Base-by-base conservation (phyloP, 2,888 invertebrate species). In the Mylabris sibirica region DNA sequence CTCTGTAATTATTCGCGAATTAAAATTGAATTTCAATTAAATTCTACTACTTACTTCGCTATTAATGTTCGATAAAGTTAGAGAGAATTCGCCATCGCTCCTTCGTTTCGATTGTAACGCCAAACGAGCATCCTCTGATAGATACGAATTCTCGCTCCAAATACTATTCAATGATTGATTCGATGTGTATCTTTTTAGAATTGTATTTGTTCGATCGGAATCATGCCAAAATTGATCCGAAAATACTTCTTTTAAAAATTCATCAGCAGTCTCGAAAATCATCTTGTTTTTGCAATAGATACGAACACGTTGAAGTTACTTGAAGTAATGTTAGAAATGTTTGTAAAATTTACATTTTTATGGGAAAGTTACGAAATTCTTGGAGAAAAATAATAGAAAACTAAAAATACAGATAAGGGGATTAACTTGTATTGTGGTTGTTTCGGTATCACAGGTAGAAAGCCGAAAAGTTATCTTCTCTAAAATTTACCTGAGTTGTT, bases 91-190 rank as follows among this genome's bases (percentile, higher is more conserved):
- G 1, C 12, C 22, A 20, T 22, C 12, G 12, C 22, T 22, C 11
- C 9, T 22, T 11, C 20, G 8, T 8, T 22, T 53, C 14, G 14
- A 24, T 6, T 26, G 12, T 22, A 57, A 26, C 2, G 57, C 57
- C n/a, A 26, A 1, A 14, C 57, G 57, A 0, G 57, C 57, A 26
- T 57, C 22, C 1, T 57, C 57, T 12, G 57, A 26, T 57, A 57
- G 14, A 57, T 26, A 57, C 14, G 57, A 57, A n/a, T 57, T 57
- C 26, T 26, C 24, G 6, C 57, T 57, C 57, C 57, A 57, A 2
- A 57, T 57, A 57, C 57, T 57, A 14, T 24, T 26, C 24, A 57
- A 57, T 26, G 57, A 57, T 57, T 57, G 57, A n/a, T 26, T 57
- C 6, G 57, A 57, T 26, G 4, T 14, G n/a, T n/a, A 57, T 26